Percentiles rank a stretch among this genome's conserved stretches.
Conservation (phyloP, 2,113 vertebrate genomes). For the Platysteira castanea region DNA sequence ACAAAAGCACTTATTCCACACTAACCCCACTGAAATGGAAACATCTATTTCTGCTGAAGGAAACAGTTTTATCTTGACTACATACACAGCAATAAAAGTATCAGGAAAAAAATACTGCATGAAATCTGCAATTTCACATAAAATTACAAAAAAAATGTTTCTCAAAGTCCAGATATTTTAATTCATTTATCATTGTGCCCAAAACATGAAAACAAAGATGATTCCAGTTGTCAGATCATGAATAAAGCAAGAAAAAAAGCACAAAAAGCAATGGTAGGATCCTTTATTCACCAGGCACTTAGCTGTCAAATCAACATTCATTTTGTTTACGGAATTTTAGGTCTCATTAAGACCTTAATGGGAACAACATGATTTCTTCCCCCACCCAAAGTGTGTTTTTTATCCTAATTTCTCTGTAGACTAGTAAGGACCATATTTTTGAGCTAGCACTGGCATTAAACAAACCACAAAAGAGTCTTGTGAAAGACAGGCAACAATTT, state of each 20-base stretch:
- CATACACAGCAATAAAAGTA: not conserved
- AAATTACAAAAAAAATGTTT: not conserved
- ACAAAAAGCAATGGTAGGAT: conserved; percentile 28
- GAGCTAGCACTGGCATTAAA: conserved; percentile 75
- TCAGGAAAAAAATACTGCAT: not conserved
- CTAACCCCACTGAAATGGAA: not conserved
- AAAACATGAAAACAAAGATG: conserved; percentile 32
- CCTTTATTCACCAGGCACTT: conserved; percentile 64
- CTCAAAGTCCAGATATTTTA: not conserved
- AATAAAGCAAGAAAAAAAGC: conserved; percentile 22
- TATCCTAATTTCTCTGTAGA: conserved; percentile 63
- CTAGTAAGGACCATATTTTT: conserved; percentile 66
- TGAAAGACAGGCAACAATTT: conserved; percentile 76
- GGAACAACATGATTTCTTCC: conserved; percentile 76
- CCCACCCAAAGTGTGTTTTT: conserved; percentile 58
- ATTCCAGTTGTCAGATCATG: conserved; percentile 33
- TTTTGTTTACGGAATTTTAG: conserved; percentile 74
- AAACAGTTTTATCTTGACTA: not conserved
- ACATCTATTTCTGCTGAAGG: not conserved
- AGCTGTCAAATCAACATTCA: conserved; percentile 76
- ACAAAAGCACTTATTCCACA: not conserved
- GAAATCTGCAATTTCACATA: not conserved
- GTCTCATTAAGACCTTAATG: conserved; percentile 80
- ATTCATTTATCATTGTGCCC: conserved; percentile 8
- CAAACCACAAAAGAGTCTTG: conserved; percentile 78